Evolutionary conservation across 2,888 invertebrate genomes (phyloP).

Genomic region (Tromatobia lineatoria): DNA sequence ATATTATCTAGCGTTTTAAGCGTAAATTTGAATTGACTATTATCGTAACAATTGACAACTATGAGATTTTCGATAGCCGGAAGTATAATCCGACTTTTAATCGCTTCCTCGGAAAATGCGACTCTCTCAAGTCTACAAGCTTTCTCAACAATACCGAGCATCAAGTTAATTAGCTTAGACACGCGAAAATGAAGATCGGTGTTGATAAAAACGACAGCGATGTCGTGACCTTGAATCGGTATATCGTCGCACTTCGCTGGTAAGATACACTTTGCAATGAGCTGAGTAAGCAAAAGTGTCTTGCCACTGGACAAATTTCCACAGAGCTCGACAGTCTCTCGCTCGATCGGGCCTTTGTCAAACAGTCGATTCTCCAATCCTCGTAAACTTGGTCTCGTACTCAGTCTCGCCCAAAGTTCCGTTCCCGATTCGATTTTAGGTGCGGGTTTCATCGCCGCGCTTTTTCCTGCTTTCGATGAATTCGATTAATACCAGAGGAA

Average conservation of each 20-base stretch:
- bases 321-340: slow-evolving; percentile 86
- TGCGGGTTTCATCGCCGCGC: slow-evolving; percentile 11
- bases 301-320: slow-evolving; percentile 86
- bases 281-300: slow-evolving; percentile 85
- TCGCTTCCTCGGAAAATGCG: slow-evolving; percentile 60
- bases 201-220: slow-evolving; percentile 86
- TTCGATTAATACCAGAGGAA: slow-evolving; percentile 26
- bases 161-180: slow-evolving; percentile 81
- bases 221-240: slow-evolving; percentile 84
- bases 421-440: slow-evolving; percentile 87
- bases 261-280: slow-evolving; percentile 86
- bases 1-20: slow-evolving; percentile 83
- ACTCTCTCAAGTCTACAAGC: slow-evolving; percentile 67
- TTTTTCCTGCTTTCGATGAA: slow-evolving; percentile 16
- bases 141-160: slow-evolving; percentile 80
- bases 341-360: slow-evolving; percentile 81
- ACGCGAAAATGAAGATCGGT: slow-evolving; percentile 86
- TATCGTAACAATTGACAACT: slow-evolving; percentile 84
- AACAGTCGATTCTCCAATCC: slow-evolving; percentile 87
- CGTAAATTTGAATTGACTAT: slow-evolving; percentile 81
- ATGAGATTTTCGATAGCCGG: slow-evolving; percentile 82
- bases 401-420: slow-evolving; percentile 87
- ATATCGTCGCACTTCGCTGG: slow-evolving; percentile 79
- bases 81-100: slow-evolving; percentile 74
- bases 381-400: slow-evolving; percentile 84